Conservation (phyloP, 2,113 vertebrate species). For the Hyla sarda region DNA sequence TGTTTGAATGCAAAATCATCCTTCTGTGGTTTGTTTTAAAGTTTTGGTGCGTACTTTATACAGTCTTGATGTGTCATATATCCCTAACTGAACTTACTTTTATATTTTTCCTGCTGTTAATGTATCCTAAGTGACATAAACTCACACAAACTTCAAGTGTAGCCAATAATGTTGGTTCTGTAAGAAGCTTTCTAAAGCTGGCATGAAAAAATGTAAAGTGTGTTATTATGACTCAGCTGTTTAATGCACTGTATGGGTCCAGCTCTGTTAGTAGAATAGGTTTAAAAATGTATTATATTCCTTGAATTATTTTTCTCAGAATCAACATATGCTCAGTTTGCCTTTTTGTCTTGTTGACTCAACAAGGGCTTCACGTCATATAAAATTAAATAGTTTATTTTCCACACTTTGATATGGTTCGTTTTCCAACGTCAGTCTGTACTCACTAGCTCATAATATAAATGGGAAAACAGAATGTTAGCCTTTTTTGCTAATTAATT, state of each 20-base stretch:
- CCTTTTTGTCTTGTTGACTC: too few species aligned
- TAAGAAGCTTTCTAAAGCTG: neutral
- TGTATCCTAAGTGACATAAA: neutral
- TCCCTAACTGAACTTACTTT: neutral
- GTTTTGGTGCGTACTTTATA: neutral
- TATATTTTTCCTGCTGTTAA: neutral
- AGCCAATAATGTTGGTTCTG: neutral
- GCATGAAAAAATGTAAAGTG: neutral
- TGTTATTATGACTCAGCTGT: neutral
- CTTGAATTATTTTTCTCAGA: neutral
- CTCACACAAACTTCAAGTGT: neutral
- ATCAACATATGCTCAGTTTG: too few species aligned
- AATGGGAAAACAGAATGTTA: too few species aligned
- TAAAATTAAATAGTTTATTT: conserved; percentile 27
- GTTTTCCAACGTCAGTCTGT: too few species aligned
- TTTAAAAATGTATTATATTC: neutral
- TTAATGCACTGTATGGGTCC: neutral
- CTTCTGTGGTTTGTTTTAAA: neutral
- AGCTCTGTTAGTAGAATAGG: neutral
- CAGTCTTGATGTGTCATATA: neutral
- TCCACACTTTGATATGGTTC: too few species aligned
- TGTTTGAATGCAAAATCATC: neutral
- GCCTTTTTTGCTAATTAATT: too few species aligned
- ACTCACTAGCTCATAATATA: too few species aligned
- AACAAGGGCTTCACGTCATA: neutral